phyloP scores from a whole-genome alignment of 2,888 invertebrate genomes.

The Arge pagana region DNA sequence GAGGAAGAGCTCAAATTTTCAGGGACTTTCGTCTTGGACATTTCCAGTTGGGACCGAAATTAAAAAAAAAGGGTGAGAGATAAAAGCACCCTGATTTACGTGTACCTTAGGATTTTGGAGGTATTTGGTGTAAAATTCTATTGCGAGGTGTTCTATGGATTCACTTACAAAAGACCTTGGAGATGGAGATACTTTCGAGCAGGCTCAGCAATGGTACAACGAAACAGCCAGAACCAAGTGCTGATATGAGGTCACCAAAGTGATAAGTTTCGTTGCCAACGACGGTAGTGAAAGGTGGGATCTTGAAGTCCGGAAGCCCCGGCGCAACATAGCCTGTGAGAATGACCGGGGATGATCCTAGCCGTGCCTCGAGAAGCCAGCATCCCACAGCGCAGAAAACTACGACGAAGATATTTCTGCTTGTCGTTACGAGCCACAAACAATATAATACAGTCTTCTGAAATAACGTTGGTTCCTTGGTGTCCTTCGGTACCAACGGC shows the following conservation, averaged over 20 bases:
- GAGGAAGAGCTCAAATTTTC: too few species aligned
- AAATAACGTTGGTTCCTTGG: slow-evolving; percentile 55
- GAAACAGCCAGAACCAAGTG: slow-evolving; percentile 68
- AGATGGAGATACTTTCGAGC: slow-evolving; percentile 73
- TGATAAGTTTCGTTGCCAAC: slow-evolving; percentile 63
- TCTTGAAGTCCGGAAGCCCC: slow-evolving; percentile 68
- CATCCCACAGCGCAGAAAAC: slow-evolving; percentile 70
- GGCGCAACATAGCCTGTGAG: slow-evolving; percentile 74
- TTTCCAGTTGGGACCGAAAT: too few species aligned
- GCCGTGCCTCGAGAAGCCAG: slow-evolving; percentile 67
- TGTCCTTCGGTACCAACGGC: slow-evolving; percentile 57
- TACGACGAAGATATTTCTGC: slow-evolving; percentile 78
- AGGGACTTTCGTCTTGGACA: too few species aligned
- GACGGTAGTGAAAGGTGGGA: slow-evolving; percentile 71
- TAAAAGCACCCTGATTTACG: background rate
- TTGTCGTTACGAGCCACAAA: slow-evolving; percentile 75
- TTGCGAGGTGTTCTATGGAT: too few species aligned
- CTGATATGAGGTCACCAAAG: slow-evolving; percentile 64
- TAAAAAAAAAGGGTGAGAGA: background rate
- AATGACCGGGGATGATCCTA: slow-evolving; percentile 65
- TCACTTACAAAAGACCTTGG: slow-evolving; percentile 70
- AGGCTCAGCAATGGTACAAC: slow-evolving; percentile 72
- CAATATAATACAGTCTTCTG: slow-evolving; percentile 62
- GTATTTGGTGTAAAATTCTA: background rate
- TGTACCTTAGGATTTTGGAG: background rate